Conservation (phyloP, 92 coral and sea anemone genomes). For the Virgularia gustaviana region DNA sequence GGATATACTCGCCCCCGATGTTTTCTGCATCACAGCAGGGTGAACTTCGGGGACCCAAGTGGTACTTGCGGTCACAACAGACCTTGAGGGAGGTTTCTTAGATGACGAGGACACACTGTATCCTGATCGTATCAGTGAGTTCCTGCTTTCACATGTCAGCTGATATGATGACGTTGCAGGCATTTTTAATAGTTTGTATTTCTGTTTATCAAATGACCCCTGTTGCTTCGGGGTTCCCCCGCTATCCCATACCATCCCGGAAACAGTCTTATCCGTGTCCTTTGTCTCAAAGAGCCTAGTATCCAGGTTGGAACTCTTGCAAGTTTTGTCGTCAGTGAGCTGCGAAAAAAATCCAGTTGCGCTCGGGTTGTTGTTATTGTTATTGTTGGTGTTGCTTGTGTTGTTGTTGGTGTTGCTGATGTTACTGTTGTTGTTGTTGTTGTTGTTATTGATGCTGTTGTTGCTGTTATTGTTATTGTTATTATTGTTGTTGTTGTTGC, state of each 20-base stretch:
- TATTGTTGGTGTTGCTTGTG: too few species aligned
- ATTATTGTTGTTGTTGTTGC: too few species aligned
- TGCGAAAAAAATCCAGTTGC: neutral
- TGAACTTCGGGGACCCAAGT: constrained; percentile 39
- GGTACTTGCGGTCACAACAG: constrained; percentile 29
- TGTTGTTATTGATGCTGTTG: too few species aligned
- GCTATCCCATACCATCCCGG: neutral
- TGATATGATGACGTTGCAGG: constrained; percentile 24
- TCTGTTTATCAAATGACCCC: constrained; percentile 7
- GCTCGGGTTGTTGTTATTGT: too few species aligned
- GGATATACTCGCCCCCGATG: constrained; percentile 4
- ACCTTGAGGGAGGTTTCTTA: constrained; percentile 4
- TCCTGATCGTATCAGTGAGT: constrained; percentile 5
- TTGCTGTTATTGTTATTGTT: too few species aligned
- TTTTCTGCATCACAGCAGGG: constrained; percentile 18
- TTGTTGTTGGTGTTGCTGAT: too few species aligned
- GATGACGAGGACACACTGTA: constrained; percentile 1
- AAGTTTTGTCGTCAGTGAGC: neutral
- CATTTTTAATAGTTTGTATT: neutral
- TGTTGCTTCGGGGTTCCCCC: constrained; percentile 20
- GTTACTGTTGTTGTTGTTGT: too few species aligned
- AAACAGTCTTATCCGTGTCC: constrained; percentile 11
- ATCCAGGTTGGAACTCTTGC: constrained; percentile 1
- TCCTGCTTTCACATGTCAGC: constrained; percentile 26
- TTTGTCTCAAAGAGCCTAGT: neutral